Evolutionary conservation across 1,140 invertebrate genomes (phyloP).

Genomic region (Leptinotarsa lineolata): DNA sequence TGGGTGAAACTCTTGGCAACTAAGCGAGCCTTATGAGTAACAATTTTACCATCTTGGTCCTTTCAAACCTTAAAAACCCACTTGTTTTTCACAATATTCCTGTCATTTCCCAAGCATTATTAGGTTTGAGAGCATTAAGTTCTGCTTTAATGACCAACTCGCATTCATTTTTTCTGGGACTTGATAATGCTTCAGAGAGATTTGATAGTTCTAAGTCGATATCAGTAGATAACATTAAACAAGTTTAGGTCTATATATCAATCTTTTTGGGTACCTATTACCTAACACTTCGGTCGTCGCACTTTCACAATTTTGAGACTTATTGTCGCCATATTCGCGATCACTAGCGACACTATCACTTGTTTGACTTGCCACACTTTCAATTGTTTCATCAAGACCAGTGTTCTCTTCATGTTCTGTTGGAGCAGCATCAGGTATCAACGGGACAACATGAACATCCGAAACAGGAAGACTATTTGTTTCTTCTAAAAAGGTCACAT

Average conservation of each 20-base stretch:
- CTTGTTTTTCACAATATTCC: slow-evolving; percentile 49
- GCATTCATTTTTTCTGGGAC: slow-evolving; percentile 33
- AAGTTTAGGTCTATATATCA: slow-evolving; percentile 9
- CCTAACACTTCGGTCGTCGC: background rate
- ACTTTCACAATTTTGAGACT: background rate
- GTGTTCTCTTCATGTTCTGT: background rate
- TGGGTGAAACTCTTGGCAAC: slow-evolving; percentile 56
- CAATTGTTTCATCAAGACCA: slow-evolving; percentile 13
- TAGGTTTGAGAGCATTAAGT: slow-evolving; percentile 47
- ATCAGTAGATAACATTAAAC: slow-evolving; percentile 28
- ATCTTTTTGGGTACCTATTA: slow-evolving; percentile 10
- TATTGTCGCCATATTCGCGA: background rate
- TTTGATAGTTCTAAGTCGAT: slow-evolving; percentile 26
- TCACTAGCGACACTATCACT: slow-evolving; percentile 13
- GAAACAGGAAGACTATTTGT: background rate
- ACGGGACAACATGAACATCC: background rate
- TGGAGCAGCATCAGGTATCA: slow-evolving; percentile 20
- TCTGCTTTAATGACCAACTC: slow-evolving; percentile 43
- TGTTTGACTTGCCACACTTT: background rate
- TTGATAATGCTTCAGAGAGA: slow-evolving; percentile 31
- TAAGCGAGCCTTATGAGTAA: slow-evolving; percentile 48
- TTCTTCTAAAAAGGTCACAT: slow-evolving; percentile 23
- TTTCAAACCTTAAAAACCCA: slow-evolving; percentile 56
- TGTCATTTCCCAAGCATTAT: slow-evolving; percentile 52
- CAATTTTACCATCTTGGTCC: slow-evolving; percentile 47